phyloP scores from a whole-genome alignment of 37 sponge, comb jelly and placozoan genomes.

The Axinella damicornis region DNA sequence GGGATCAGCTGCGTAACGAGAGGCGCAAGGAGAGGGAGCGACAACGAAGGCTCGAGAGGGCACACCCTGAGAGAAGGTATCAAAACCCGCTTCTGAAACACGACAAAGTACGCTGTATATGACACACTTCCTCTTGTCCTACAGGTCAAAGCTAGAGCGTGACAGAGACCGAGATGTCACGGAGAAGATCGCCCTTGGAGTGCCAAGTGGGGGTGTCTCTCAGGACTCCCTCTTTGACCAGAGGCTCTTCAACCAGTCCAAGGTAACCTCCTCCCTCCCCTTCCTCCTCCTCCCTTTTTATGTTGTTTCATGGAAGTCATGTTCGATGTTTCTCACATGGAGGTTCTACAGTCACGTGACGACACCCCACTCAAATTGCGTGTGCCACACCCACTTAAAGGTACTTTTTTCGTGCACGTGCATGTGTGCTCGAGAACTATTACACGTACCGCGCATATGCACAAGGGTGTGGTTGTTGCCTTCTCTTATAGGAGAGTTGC shows the following conservation, averaged over 20 bases:
- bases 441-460: no score
- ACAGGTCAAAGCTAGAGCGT: constrained; percentile 76
- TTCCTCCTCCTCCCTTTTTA: no score
- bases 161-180: constrained; percentile 92
- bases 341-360: no score
- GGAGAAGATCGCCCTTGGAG: constrained; percentile 96
- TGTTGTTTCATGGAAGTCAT: no score
- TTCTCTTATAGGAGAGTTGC: no score
- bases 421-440: no score
- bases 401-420: no score
- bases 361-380: no score
- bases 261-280: constrained; percentile 43
- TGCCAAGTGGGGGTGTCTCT: constrained; percentile 63
- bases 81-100: background rate
- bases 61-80: constrained; percentile 69
- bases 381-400: no score
- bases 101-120: no score
- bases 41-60: constrained; percentile 88
- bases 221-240: constrained; percentile 96
- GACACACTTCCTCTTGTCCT: background rate
- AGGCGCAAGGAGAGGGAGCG: constrained; percentile 98
- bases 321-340: no score
- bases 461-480: no score
- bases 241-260: constrained; percentile 91
- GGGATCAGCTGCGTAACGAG: constrained; percentile 94